Base-by-base conservation (phyloP, 1,140 invertebrate species). In the Argopecten irradians region DNA sequence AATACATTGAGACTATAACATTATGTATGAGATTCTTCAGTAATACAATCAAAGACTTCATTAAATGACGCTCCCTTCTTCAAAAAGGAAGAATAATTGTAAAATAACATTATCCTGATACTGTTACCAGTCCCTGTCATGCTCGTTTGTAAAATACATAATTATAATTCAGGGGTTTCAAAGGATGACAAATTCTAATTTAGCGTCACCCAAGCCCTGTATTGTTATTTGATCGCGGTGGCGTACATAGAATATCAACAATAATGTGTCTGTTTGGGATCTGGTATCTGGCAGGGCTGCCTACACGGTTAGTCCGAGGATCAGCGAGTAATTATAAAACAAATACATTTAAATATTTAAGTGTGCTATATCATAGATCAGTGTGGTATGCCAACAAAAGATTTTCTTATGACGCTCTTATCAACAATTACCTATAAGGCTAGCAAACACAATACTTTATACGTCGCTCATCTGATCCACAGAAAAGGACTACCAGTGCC, bases 281-380 rank as follows among this genome's bases (percentile, higher is more conserved):
- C 22, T 71, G 55, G 55, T 71, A n/a, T 71, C 22, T 71, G 55
- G 8, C 55, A 71, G 55, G 55, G 22, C 55, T n/a, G 55, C n/a
- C 55, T 71, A 71, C 55, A 28, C 11, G n/a, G 55, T 1, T 28
- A 71, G 55, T 22, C 8, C 55, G n/a, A 71, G 55, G 55, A 71
- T 71, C 55, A 71, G 22, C 28, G 55, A 71, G 55, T 71, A 71
- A 71, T 71, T 71, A 71, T 71, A 71, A 71, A 71, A 71, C 55
- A 71, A 71, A 71, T 71, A 71, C 55, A 71, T 71, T 71, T 71
- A 71, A 71, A 71, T 71, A 28, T 71, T 71, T 71, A 71, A 71
- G 55, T 71, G n/a, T 28, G n/a, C 55, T 71, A 71, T 71, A 71
- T 71, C 55, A 71, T 71, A 71, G 55, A 71, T 71, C 55, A 71